A percentile compares a stretch with the other conserved stretches of the same genome.
Evolutionary conservation across 2,113 vertebrate genomes (phyloP).

Genomic region (Cinclus cinclus): DNA sequence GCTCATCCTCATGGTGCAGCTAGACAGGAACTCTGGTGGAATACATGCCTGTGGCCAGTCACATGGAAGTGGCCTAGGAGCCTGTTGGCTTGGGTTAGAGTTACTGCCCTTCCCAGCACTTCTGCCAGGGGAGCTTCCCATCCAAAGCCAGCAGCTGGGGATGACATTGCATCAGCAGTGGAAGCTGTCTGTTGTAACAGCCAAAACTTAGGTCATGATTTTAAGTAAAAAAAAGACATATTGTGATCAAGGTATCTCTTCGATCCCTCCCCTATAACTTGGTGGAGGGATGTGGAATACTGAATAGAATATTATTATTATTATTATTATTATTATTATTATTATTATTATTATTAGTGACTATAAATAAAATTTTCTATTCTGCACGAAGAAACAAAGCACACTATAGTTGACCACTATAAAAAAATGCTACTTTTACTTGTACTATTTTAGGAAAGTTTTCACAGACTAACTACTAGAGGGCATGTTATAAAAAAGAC

Average conservation of each 20-base stretch:
- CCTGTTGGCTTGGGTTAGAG: background rate
- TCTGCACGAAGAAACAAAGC: background rate
- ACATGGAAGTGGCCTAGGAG: background rate
- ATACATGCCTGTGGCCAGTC: background rate
- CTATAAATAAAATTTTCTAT: background rate
- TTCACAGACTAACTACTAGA: background rate
- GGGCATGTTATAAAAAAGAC: background rate
- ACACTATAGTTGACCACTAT: background rate
- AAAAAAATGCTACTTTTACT: background rate
- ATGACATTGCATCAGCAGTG: background rate
- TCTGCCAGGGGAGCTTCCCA: rapidly evolving
- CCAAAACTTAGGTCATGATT: background rate
- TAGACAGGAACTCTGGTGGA: background rate
- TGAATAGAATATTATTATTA: background rate
- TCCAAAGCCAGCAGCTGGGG: background rate
- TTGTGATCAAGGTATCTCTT: background rate
- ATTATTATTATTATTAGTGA: background rate
- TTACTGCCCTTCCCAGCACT: background rate
- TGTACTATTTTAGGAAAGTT: background rate
- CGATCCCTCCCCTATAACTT: background rate
- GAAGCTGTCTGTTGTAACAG: background rate
- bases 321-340: background rate
- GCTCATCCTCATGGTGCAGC: background rate
- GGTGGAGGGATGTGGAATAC: background rate
- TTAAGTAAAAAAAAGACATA: background rate